A percentile compares a stretch with the other conserved stretches of the same genome.
phyloP scores from a whole-genome alignment of 2,888 invertebrate species.

The Athetis lepigone region DNA sequence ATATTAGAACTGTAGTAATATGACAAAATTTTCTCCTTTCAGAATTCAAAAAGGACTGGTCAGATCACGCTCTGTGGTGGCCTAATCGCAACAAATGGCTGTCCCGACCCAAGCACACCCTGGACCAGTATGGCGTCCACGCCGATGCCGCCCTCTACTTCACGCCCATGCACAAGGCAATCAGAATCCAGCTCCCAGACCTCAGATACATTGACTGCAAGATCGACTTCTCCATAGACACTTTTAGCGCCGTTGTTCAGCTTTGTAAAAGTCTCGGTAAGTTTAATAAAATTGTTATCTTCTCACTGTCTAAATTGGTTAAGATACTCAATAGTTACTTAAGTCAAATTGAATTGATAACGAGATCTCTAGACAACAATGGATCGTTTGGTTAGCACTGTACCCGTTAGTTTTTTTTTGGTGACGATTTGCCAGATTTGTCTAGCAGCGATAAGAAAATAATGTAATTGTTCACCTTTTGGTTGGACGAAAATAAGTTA shows the following conservation, averaged over 20 bases:
- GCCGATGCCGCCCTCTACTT: conserved; percentile 98
- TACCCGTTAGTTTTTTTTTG: conserved; percentile 11
- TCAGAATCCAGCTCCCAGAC: conserved; percentile 98
- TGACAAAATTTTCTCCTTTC: conserved; percentile 65
- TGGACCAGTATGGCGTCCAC: conserved; percentile 99
- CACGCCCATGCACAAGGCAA: conserved; percentile 99
- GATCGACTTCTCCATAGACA: conserved; percentile 98
- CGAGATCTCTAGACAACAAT: conserved; percentile 31
- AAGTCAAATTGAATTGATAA: conserved; percentile 21
- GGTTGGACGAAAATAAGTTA: too few species aligned
- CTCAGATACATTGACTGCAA: conserved; percentile 96
- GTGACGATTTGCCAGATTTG: conserved; percentile 12
- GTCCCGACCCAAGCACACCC: conserved; percentile 97
- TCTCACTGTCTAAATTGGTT: not conserved
- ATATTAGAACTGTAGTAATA: not conserved
- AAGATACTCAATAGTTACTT: conserved; percentile 10
- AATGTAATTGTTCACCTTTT: too few species aligned
- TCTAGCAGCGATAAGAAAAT: not conserved
- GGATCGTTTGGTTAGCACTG: conserved; percentile 29
- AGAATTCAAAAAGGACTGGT: conserved; percentile 99
- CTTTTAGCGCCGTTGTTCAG: conserved; percentile 97
- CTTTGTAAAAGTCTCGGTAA: conserved; percentile 97
- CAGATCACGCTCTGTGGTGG: conserved; percentile 99
- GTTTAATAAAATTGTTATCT: conserved; percentile 62
- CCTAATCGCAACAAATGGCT: conserved; percentile 98